These are phyloP conservation scores for Axis porcinus DNA, from an alignment of 2,113 vertebrate species.

Conservation along the genomic window DNA sequence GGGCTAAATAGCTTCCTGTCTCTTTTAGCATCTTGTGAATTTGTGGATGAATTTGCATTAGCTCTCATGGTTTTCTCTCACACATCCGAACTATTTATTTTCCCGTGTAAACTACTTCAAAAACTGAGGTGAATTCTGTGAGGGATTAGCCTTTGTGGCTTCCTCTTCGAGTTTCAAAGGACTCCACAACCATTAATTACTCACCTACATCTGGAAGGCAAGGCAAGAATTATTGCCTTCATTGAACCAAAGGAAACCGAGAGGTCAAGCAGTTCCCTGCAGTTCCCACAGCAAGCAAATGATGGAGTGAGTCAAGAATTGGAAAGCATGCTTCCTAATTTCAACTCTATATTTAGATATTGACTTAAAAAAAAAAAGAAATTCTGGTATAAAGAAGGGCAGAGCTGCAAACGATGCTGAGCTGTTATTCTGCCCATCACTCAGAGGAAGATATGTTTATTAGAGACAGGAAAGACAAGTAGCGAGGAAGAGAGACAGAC, in stretches of 20 bases:
- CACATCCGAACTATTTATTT: neutral
- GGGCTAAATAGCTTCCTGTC: neutral
- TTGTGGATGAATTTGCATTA: neutral
- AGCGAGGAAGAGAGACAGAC: neutral
- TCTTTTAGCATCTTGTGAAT: neutral
- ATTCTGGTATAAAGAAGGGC: neutral
- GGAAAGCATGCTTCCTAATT: constrained; percentile 18
- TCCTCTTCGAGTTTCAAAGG: neutral
- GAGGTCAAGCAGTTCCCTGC: constrained; percentile 2
- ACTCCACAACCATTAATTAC: constrained; percentile 30
- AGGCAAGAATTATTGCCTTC: constrained; percentile 21
- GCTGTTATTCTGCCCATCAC: neutral
- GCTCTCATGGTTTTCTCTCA: neutral
- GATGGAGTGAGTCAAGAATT: constrained; percentile 33
- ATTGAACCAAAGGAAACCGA: constrained; percentile 13
- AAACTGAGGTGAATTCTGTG: constrained; percentile 15
- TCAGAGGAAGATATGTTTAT: neutral
- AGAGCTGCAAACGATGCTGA: neutral
- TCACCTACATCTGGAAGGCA: constrained; percentile 21
- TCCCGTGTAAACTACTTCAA: constrained; percentile 1
- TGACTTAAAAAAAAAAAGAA: neutral
- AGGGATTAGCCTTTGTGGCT: neutral
- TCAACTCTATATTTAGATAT: constrained; percentile 22
- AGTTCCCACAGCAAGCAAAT: constrained; percentile 18
- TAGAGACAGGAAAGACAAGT: neutral